Conservation (phyloP, 2,113 vertebrate genomes). For the Piaya cayana region DNA sequence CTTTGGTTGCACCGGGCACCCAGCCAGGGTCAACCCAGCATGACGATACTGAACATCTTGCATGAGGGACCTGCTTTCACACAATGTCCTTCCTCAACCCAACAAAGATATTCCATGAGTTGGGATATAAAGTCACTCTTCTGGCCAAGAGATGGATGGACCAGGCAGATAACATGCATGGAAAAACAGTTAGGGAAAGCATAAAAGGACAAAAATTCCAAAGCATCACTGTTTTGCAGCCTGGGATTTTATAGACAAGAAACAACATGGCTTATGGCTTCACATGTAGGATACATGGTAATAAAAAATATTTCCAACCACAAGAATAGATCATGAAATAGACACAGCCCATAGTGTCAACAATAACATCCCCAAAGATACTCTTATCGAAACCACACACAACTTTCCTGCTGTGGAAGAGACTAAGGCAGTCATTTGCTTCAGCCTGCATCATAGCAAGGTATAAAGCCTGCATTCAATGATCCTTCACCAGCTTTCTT, state of each 20-base stretch:
- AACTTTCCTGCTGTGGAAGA: neutral
- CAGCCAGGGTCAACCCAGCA: too few species aligned
- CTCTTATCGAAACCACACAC: neutral
- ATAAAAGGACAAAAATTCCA: neutral
- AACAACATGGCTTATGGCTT: neutral
- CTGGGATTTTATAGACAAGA: neutral
- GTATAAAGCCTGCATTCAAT: neutral
- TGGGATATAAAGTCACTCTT: neutral
- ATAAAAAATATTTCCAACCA: neutral
- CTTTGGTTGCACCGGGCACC: too few species aligned
- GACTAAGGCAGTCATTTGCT: neutral
- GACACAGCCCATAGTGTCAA: neutral
- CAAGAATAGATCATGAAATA: neutral
- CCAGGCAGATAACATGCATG: neutral
- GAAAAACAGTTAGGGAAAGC: neutral
- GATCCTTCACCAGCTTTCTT: neutral
- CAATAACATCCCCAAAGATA: neutral
- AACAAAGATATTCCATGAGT: rapidly evolving
- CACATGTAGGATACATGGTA: neutral
- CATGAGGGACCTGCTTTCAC: neutral
- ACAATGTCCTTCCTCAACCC: neutral
- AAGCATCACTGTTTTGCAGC: neutral
- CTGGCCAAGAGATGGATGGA: neutral
- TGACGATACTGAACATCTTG: neutral
- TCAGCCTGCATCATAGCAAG: neutral